A percentile compares a stretch with the other conserved stretches of the same genome.
Evolutionary conservation across 2,888 invertebrate species (phyloP).

Genomic region (Dasysyrphus albostriatus): DNA sequence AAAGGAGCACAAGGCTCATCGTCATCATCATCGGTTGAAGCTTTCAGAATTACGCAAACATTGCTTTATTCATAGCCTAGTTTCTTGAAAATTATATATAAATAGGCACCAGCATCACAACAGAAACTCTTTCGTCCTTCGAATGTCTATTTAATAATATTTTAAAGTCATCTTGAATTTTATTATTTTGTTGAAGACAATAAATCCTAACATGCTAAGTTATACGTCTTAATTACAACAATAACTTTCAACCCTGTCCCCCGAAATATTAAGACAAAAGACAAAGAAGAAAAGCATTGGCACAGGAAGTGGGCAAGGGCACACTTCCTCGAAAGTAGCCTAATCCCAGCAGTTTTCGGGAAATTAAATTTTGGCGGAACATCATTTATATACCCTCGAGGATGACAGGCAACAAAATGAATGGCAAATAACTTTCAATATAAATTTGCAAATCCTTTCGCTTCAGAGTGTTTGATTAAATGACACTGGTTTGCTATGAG

Average conservation of each 20-base stretch:
- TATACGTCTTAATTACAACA: constrained; percentile 62
- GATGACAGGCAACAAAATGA: constrained; percentile 57
- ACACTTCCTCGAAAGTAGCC: constrained; percentile 10
- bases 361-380: constrained; percentile 71
- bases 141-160: constrained; percentile 16
- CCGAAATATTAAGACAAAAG: neutral
- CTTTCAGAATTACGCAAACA: neutral
- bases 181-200: constrained; percentile 35
- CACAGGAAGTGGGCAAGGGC: too few species aligned
- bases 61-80: constrained; percentile 10
- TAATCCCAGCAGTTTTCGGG: constrained; percentile 70
- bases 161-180: constrained; percentile 1
- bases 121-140: constrained; percentile 1
- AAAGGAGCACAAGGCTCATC: constrained; percentile 30
- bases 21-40: neutral
- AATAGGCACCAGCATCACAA: neutral
- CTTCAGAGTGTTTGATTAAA: constrained; percentile 62
- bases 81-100: neutral
- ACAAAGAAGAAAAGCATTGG: constrained; percentile 23
- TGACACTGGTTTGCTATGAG: constrained; percentile 45
- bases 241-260: constrained; percentile 53
- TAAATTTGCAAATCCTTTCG: constrained; percentile 70
- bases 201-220: constrained; percentile 51
- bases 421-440: constrained; percentile 71
- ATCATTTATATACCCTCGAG: constrained; percentile 56